Conservation (phyloP, 2,888 invertebrate species). For the Dicranocentrus wangi region DNA sequence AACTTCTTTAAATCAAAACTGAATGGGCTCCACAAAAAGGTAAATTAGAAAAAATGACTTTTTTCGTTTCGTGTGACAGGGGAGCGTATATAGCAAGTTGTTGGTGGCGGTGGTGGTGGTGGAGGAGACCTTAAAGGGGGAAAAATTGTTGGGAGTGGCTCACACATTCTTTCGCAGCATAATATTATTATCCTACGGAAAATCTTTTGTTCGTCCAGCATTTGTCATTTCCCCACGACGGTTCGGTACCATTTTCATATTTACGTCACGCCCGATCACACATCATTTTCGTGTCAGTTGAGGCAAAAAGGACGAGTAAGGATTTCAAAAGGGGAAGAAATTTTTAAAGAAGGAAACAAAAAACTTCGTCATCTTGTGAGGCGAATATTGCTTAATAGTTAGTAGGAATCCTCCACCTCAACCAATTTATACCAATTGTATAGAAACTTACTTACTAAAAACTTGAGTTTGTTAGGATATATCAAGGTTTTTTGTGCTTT, state of each 20-base stretch:
- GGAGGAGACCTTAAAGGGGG: too few species aligned
- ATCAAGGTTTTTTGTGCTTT: too few species aligned
- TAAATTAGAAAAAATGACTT: too few species aligned
- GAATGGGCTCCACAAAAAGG: too few species aligned
- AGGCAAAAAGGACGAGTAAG: not conserved
- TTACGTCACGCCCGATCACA: constrained; percentile 63
- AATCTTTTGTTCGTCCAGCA: constrained; percentile 3
- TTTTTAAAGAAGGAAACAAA: not conserved
- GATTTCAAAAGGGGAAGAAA: constrained; percentile 1
- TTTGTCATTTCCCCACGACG: constrained; percentile 5
- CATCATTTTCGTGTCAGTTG: constrained; percentile 59
- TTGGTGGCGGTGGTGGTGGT: too few species aligned
- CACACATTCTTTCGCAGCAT: constrained; percentile 42
- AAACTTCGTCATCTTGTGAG: not conserved
- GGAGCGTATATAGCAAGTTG: too few species aligned
- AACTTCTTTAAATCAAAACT: too few species aligned
- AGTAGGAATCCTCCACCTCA: constrained; percentile 2
- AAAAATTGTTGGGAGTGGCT: constrained; percentile 63
- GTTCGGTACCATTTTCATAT: constrained; percentile 44
- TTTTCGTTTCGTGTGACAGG: too few species aligned
- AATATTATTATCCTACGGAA: not conserved
- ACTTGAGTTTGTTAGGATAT: too few species aligned
- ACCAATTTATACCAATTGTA: not conserved
- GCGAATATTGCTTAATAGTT: not conserved
- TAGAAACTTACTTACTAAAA: too few species aligned